Evolutionary conservation across 1,140 invertebrate species (phyloP).

Genomic region (Frieseomelitta varia): DNA sequence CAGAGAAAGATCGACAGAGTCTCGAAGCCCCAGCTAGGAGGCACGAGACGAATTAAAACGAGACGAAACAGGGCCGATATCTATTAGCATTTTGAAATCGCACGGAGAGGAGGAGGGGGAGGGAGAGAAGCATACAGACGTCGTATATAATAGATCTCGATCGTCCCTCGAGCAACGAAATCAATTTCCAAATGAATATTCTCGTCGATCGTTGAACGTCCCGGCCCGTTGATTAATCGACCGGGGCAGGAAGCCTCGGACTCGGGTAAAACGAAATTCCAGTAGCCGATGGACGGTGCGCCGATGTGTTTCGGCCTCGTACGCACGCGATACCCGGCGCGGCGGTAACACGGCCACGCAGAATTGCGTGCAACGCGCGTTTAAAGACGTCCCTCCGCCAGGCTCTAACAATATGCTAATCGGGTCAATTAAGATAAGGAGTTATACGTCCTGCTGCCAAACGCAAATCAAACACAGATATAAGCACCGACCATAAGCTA

Average conservation of each 20-base stretch:
- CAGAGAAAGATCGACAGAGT: not conserved
- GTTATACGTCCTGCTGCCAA: slow-evolving; percentile 38
- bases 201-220: slow-evolving; percentile 9
- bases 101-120: not conserved
- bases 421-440: slow-evolving; percentile 56
- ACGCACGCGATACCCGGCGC: slow-evolving; percentile 19
- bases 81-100: slow-evolving; percentile 35
- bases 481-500: slow-evolving; percentile 10
- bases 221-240: slow-evolving; percentile 27
- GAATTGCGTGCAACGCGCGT: slow-evolving; percentile 42
- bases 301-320: slow-evolving; percentile 1
- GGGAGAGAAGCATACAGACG: no score
- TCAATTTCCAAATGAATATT: slow-evolving; percentile 31
- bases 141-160: slow-evolving; percentile 2
- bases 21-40: not conserved
- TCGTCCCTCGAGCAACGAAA: not conserved
- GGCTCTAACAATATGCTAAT: slow-evolving; percentile 45
- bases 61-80: slow-evolving; percentile 21
- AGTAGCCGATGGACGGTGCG: slow-evolving; percentile 7
- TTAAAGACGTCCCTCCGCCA: not conserved
- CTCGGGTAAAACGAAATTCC: slow-evolving; percentile 36
- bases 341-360: not conserved
- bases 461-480: slow-evolving; percentile 51
- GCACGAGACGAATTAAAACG: slow-evolving; percentile 26
- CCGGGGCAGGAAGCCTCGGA: not conserved